A percentile compares a stretch with the other conserved stretches of the same genome.
phyloP scores from a whole-genome alignment of 2,888 invertebrate species.

The Tipula vernalis region DNA sequence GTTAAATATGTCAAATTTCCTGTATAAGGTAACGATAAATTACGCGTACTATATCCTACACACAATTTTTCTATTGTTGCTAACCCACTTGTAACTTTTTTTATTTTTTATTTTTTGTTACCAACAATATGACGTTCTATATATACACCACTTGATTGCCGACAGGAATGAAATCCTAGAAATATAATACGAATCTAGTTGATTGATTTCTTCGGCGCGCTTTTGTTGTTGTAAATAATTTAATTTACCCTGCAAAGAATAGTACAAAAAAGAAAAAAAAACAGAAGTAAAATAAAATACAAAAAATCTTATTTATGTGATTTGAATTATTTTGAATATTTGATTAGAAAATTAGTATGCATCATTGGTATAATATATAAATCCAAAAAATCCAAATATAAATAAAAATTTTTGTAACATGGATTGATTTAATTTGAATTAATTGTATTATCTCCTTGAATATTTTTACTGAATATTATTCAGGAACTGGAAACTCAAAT shows the following conservation, averaged over 20 bases:
- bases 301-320: not conserved
- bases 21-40: not conserved
- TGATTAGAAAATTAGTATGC: slow-evolving; percentile 4
- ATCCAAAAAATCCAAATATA: not conserved
- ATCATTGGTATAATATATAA: not conserved
- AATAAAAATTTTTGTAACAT: not conserved
- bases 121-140: not conserved
- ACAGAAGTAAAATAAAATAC: not conserved
- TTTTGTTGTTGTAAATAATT: not conserved
- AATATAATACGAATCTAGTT: not conserved
- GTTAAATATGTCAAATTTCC: not conserved
- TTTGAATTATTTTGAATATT: slow-evolving; percentile 4
- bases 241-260: not conserved
- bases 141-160: not conserved
- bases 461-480: not conserved
- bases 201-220: not conserved
- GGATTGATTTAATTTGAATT: not conserved
- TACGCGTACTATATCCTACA: not conserved
- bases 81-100: not conserved
- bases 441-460: not conserved
- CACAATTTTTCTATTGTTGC: not conserved
- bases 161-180: not conserved
- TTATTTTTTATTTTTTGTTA: too few relatives aligned
- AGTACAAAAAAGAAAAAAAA: not conserved
- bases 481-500: not conserved